These are phyloP conservation scores for Heterodera carotae DNA, from an alignment of 1,140 invertebrate species.

Conservation along the genomic window DNA sequence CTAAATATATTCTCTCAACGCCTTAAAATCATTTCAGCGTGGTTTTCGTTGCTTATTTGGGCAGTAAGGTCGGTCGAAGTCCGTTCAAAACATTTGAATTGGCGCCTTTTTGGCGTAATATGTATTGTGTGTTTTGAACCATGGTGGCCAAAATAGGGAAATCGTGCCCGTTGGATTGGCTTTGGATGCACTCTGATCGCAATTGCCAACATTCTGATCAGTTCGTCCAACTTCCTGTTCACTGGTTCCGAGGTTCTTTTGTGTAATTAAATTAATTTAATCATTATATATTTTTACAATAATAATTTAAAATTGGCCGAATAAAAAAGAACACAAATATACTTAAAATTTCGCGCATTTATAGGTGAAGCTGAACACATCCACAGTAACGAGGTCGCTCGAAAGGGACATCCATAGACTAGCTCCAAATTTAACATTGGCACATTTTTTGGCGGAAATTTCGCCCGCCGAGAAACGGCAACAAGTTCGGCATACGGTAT, in stretches of 20 bases:
- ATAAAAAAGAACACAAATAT: too few species aligned
- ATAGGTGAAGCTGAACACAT: constrained; percentile 29
- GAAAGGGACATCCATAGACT: constrained; percentile 34
- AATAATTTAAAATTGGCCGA: too few species aligned
- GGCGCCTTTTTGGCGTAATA: background rate
- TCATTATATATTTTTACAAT: too few species aligned
- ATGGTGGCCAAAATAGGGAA: constrained; percentile 33
- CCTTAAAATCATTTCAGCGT: constrained; percentile 57
- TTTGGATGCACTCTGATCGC: constrained; percentile 62
- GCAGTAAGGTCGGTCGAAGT: constrained; percentile 50
- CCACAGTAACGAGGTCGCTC: constrained; percentile 18
- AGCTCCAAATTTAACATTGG: constrained; percentile 4
- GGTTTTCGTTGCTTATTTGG: constrained; percentile 63
- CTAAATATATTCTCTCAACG: background rate
- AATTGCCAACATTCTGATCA: constrained; percentile 58
- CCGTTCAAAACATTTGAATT: background rate
- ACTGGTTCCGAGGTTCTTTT: constrained; percentile 28
- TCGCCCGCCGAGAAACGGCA: background rate
- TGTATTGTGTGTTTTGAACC: background rate
- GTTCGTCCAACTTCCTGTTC: constrained; percentile 62
- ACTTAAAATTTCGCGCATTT: constrained; percentile 44
- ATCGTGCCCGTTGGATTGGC: constrained; percentile 63
- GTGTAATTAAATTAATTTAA: constrained; percentile 49
- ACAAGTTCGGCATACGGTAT: constrained; percentile 33
- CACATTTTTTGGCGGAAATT: constrained; percentile 34